A percentile compares a stretch with the other conserved stretches of the same genome.
These are phyloP conservation scores for Heteromormyrus szaboi DNA, from an alignment of 2,797 vertebrate genomes.

Conservation along the genomic window DNA sequence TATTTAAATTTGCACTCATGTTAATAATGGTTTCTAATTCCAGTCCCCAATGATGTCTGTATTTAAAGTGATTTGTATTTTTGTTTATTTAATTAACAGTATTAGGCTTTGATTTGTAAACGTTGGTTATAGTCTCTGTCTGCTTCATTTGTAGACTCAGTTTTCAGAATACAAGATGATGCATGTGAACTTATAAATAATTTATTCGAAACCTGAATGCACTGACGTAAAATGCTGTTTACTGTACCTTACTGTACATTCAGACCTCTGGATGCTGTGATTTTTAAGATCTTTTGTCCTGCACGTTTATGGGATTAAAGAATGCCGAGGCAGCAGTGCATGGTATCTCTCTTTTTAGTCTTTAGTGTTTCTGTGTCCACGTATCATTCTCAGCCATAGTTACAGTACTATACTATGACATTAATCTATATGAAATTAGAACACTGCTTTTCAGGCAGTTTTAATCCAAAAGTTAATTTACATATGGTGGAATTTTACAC, in stretches of 20 bases:
- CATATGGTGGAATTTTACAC: neutral
- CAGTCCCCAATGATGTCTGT: neutral
- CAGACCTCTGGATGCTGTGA: neutral
- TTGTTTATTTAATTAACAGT: neutral
- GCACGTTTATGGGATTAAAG: neutral
- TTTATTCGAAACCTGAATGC: neutral
- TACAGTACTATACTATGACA: neutral
- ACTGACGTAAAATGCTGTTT: neutral
- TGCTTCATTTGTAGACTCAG: neutral
- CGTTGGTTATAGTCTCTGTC: neutral
- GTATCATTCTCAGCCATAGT: neutral
- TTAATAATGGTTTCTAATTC: neutral
- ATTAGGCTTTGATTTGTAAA: neutral
- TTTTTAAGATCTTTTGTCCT: neutral
- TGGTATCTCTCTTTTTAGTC: neutral
- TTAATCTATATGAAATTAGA: neutral
- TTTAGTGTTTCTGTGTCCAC: neutral
- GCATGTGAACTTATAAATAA: neutral
- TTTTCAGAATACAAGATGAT: neutral
- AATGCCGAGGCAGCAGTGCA: neutral
- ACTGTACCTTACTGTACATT: neutral
- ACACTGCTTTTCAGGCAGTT: neutral
- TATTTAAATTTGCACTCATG: neutral
- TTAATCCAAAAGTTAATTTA: neutral
- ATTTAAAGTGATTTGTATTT: conserved; percentile 3